phyloP scores from a whole-genome alignment of 2,797 vertebrate genomes.

The Hephaestus fuliginosus region DNA sequence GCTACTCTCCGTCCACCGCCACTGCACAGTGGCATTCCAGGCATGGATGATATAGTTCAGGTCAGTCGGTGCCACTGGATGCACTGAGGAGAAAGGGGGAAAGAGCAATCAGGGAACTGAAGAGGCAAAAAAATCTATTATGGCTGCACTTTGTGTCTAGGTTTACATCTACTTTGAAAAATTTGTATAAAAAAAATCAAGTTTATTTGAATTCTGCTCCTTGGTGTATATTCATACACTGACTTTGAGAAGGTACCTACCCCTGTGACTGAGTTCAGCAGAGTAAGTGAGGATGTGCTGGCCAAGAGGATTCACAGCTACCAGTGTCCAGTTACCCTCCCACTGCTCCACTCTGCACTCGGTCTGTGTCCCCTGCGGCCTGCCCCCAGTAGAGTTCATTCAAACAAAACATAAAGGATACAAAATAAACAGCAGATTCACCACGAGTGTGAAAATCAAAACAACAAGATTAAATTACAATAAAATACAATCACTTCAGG shows the following conservation, averaged over 20 bases:
- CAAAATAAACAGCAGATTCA: not conserved
- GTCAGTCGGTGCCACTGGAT: slow-evolving; percentile 71
- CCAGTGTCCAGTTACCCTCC: slow-evolving; percentile 81
- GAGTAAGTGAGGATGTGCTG: slow-evolving; percentile 74
- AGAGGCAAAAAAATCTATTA: too few relatives aligned
- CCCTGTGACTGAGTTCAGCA: slow-evolving; percentile 79
- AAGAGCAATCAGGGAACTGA: slow-evolving; percentile 6
- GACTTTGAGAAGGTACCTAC: slow-evolving; percentile 57
- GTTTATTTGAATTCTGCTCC: not conserved
- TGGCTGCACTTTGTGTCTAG: not conserved
- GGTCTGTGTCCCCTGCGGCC: not conserved
- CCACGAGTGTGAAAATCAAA: slow-evolving; percentile 7
- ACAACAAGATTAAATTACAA: slow-evolving; percentile 4
- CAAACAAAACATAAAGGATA: slow-evolving; percentile 6
- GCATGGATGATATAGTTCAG: slow-evolving; percentile 37
- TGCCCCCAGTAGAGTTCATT: slow-evolving; percentile 61
- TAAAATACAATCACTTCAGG: slow-evolving; percentile 20
- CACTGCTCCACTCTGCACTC: slow-evolving; percentile 63
- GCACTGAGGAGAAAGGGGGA: slow-evolving; percentile 68
- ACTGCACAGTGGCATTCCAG: slow-evolving; percentile 78
- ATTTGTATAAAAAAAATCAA: not conserved
- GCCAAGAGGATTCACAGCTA: slow-evolving; percentile 81
- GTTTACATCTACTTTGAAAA: not conserved
- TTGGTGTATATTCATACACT: not conserved
- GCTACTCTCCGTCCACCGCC: slow-evolving; percentile 74